Evolutionary conservation across 1,140 invertebrate species (phyloP), one percentile per base, ranked within the genome.

Genomic region (Panagrolaimus sp.): DNA sequence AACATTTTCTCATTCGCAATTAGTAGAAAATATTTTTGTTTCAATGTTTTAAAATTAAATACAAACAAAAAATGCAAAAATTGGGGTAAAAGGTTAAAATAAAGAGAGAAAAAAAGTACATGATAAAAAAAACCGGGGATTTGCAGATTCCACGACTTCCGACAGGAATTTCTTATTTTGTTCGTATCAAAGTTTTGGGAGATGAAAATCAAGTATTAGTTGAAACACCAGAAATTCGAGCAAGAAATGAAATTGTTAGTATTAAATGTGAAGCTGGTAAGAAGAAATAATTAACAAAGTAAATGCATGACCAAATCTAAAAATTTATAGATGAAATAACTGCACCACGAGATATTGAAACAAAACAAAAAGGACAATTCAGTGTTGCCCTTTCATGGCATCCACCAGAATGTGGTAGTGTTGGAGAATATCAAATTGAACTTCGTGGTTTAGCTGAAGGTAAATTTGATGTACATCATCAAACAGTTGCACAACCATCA

Each of bases 381-480:
- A 78, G 77, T 45, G 67, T 82, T 25, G 81, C 82, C 16, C 62
- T 82, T 46, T 65, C 67, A n/a, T 82, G 80, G 80, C 78, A 80
- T 51, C 48, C 70, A 42, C 80, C 80, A 23, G 81, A 82, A 53
- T 82, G 80, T 63, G 80, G 80, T 1, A 66, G 48, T 46, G 73
- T 82, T 46, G 81, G 81, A 65, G 79, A 83, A 65, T 82, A 82
- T 70, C 81, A 83, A 65, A 68, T 83, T 14, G 81, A 83, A 72
- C 47, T 83, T 44, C 70, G 70, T 16, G 82, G 80, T 16, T 45
- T 74, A 14, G 66, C 64, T 53, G 66, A 68, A 46, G 66, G 76
- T 44, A 69, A 62, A 48, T 83, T 82, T 63, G 80, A 82, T 66
- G 69, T 83, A 43, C 80, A 82, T 64, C 71, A 81, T 51, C 80